Base-by-base conservation (phyloP, 35 echinoderm and acorn worm genomes). In the Holothuria glaberrima region DNA sequence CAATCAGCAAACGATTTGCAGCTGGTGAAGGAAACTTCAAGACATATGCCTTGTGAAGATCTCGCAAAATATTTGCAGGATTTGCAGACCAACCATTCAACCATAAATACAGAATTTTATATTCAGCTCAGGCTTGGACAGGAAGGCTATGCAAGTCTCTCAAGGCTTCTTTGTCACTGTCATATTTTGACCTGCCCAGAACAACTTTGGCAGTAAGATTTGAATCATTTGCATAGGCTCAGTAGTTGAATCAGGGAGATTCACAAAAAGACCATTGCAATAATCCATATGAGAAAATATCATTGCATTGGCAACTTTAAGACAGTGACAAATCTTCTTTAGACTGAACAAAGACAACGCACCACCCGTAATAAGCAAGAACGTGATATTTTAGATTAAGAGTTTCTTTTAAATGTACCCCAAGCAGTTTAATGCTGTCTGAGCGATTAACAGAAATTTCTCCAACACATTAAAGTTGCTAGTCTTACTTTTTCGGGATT, bases 141-240 rank as follows among this genome's bases (percentile, higher is more conserved):
- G 71, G 71, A 21, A 86, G 30, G 36, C 64, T 86, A 67, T 86
- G 62, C 29, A 86, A 58, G 19, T 68, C 83, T 9, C 34, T 64
- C 30, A 86, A 86, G 29, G 83, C 83, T 66, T 32, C 83, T 1
- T 58, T 33, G 36, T 58, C 83, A 86, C 83, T 86, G 36, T 86
- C 83, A 86, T 66, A 86, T 65, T 68, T 86, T 3, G 83, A 86
- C 33, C 59, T 33, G 33, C 62, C 62, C 1, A 86, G 62, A 17
- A 86, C 10, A 86, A 86, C 34, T 66, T 86, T 86, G 65, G 83
- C 83, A 32, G 83, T 66, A n/a, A 29, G 34, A 44, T 86, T 86
- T 82, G 46, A 66, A 66, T 66, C 21, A 6, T n/a, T 19, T 66
- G 22, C 12, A 66, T 16, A 16, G 28, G 63, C 28, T 66, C 63